Conservation (phyloP, 2,113 vertebrate genomes). For the Procavia capensis region DNA sequence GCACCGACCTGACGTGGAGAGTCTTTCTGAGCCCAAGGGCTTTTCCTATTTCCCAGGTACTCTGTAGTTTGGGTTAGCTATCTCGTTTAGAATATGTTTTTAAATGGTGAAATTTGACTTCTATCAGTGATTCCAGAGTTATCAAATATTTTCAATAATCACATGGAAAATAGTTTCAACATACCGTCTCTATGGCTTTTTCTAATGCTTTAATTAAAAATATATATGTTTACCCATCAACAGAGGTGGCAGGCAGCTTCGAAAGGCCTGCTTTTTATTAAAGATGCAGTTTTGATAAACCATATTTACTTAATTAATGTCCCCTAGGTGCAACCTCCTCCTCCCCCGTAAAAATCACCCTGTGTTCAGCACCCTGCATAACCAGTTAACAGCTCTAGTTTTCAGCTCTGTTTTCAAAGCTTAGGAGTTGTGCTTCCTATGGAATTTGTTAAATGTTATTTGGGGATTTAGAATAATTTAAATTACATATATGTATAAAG, state of each 20-base stretch:
- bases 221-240: constrained; percentile 13
- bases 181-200: background rate
- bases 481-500: background rate
- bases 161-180: constrained; percentile 54
- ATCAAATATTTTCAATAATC: constrained; percentile 13
- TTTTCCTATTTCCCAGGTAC: background rate
- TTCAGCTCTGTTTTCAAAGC: constrained; percentile 48
- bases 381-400: constrained; percentile 44
- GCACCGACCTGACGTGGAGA: background rate
- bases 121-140: constrained; percentile 33
- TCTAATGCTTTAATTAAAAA: constrained; percentile 54
- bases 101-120: constrained; percentile 39
- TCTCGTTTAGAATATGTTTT: constrained; percentile 45
- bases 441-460: no score
- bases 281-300: constrained; percentile 48
- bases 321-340: background rate
- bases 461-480: background rate
- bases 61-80: background rate
- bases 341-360: constrained; percentile 12
- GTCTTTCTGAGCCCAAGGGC: constrained; percentile 26
- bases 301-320: background rate
- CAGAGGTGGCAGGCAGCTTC: background rate
- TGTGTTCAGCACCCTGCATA: background rate
- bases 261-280: constrained; percentile 48
- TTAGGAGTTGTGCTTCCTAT: constrained; percentile 54